Base-by-base conservation (phyloP, 2,113 vertebrate genomes). In the Copsychus sechellarum region DNA sequence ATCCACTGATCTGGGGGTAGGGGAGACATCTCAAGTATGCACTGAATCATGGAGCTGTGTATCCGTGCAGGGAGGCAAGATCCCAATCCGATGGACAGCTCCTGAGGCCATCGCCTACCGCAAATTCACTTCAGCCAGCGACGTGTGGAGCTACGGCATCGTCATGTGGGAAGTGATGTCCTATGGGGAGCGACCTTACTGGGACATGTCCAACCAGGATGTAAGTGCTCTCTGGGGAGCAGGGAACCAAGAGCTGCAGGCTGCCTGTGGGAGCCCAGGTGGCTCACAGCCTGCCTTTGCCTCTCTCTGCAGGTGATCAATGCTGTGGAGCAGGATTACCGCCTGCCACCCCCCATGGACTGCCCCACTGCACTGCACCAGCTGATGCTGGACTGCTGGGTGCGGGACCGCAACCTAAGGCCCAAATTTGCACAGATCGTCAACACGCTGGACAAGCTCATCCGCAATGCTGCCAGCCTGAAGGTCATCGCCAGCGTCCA, bases 121-220 rank as follows among this genome's bases (percentile, higher is more conserved):
- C 97, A 99, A 99, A 95, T 99, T 99, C 98, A 99, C 99, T 19
- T 99, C 99, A 3, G 99, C 99, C 85, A 99, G 99, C 4, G 99
- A 99, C 2, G 99, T 99, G 64, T 99, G 99, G 99, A 99, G 99
- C 97, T 99, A 99, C 1, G 99, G 99, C 42, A 99, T 99, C 4
- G 99, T 99, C 97, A 99, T 99, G 99, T 99, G 99, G 99, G 99
- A 99, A 93, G 99, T 99, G 95, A 99, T 99, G 99, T 99, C 99
- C 34, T 99, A 99, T 0, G 99, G 99, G 62, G 99, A 99, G 91
- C 97, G 99, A 80, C 99, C 99, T 14, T 99, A 99, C 97, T 99
- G 99, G 99, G 99, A 99, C 98, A 99, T 99, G 99, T 99, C 99
- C 97, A 99, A 99, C 98, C 99, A 99, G 97, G 99, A 99, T 23